These are phyloP conservation scores for Nomada ferruginata DNA, from an alignment of 2,888 invertebrate genomes.

Conservation along the genomic window DNA sequence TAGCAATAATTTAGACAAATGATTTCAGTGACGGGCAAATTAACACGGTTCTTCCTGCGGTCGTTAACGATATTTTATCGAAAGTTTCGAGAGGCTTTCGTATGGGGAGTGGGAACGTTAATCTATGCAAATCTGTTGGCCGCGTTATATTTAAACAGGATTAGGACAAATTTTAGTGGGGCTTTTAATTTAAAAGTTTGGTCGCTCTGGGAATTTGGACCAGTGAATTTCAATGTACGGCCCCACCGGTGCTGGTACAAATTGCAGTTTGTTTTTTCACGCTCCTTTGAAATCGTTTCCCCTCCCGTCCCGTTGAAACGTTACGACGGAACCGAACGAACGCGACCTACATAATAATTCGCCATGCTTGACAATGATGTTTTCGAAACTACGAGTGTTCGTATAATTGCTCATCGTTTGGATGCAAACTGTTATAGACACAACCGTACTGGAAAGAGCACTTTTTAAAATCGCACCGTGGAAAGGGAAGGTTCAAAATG, in stretches of 20 bases:
- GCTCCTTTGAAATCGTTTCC: conserved; percentile 13
- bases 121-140: conserved; percentile 42
- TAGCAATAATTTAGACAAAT: conserved; percentile 24
- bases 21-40: conserved; percentile 16
- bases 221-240: conserved; percentile 31
- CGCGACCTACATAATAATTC: conserved; percentile 18
- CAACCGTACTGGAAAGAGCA: neutral
- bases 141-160: conserved; percentile 36
- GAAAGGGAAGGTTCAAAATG: neutral
- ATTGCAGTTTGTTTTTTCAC: conserved; percentile 15
- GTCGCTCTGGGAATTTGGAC: conserved; percentile 15
- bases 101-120: conserved; percentile 12
- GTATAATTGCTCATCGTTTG: conserved; percentile 22
- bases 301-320: neutral
- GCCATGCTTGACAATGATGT: conserved; percentile 3
- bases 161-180: conserved; percentile 37
- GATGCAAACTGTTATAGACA: conserved; percentile 1
- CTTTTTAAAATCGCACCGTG: neutral
- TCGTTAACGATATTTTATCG: conserved; percentile 38
- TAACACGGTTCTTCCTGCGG: conserved; percentile 15
- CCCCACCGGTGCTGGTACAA: neutral
- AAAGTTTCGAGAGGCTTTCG: conserved; percentile 24
- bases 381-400: conserved; percentile 8
- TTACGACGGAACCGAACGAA: neutral
- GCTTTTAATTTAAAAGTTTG: conserved; percentile 34